Conservation (phyloP, 1,140 invertebrate genomes). For the Brachionus koreanus region DNA sequence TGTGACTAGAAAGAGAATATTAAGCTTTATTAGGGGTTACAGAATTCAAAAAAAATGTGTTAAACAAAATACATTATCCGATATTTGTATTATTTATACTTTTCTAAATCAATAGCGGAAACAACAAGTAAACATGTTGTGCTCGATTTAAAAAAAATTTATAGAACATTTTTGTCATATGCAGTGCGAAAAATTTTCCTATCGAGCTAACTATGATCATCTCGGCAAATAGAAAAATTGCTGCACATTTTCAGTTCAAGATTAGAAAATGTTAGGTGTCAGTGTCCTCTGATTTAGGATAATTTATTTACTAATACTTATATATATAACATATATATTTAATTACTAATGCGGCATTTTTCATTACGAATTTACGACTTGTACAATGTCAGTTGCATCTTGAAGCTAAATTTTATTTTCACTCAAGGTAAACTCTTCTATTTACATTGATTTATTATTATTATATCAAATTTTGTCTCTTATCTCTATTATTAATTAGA, state of each 20-base stretch:
- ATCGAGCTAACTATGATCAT: not conserved
- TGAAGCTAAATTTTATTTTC: not conserved
- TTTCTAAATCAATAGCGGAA: not conserved
- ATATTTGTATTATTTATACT: not conserved
- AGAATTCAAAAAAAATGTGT: not conserved
- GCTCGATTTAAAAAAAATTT: not conserved
- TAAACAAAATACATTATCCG: slow-evolving; percentile 1
- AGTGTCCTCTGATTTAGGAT: not conserved
- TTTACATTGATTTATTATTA: not conserved
- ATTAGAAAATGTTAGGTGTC: not conserved
- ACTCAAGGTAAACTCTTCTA: not conserved
- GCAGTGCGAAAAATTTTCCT: not conserved
- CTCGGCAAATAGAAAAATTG: too few relatives aligned
- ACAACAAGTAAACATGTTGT: not conserved
- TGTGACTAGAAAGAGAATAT: too few relatives aligned
- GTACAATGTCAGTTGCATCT: not conserved
- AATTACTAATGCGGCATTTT: not conserved
- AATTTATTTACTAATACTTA: not conserved
- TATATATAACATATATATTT: not conserved
- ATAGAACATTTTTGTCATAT: slow-evolving; percentile 4
- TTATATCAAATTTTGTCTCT: not conserved
- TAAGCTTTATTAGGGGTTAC: too few relatives aligned
- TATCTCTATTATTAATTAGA: not conserved
- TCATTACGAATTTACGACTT: not conserved
- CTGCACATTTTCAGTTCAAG: not conserved